Evolutionary conservation across 2,888 invertebrate genomes (phyloP).

Genomic region (Venustoraphidia nigricollis): DNA sequence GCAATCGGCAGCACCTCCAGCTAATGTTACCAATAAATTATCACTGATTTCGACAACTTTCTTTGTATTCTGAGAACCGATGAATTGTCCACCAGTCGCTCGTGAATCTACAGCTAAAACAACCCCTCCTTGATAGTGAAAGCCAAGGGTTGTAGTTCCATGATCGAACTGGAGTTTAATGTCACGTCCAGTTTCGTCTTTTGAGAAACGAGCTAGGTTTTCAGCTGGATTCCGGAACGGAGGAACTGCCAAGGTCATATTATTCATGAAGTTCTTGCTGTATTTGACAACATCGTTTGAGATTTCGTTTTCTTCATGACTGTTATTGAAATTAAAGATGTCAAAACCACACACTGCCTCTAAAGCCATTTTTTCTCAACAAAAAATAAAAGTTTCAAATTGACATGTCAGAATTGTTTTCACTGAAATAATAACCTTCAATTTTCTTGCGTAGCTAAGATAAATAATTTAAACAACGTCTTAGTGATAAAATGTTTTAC

Average conservation of each 20-base stretch:
- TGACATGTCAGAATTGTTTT: no score
- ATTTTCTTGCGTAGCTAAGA: no score
- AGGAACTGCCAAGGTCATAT: conserved; percentile 54
- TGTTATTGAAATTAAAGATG: conserved; percentile 39
- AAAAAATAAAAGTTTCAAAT: no score
- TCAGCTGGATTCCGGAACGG: conserved; percentile 60
- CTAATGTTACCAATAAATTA: conserved; percentile 61
- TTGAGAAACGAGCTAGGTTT: conserved; percentile 46
- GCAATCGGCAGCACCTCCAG: conserved; percentile 82
- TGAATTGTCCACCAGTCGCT: conserved; percentile 91
- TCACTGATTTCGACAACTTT: conserved; percentile 98
- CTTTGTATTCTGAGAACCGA: conserved; percentile 91
- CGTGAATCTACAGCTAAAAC: conserved; percentile 94
- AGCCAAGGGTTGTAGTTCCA: conserved; percentile 97
- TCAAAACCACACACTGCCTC: conserved; percentile 60
- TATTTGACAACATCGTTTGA: conserved; percentile 40
- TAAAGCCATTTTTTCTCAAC: conserved; percentile 54
- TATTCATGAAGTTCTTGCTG: conserved; percentile 44
- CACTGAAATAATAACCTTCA: no score
- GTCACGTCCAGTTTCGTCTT: conserved; percentile 55
- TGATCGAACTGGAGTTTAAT: conserved; percentile 89
- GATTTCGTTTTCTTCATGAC: conserved; percentile 30
- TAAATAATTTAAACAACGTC: no score
- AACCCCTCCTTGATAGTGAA: conserved; percentile 91
- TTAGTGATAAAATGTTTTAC: no score